Evolutionary conservation across 1,140 invertebrate genomes (phyloP), one percentile per base, ranked within the genome.

Genomic region (Oryzaephilus surinamensis): DNA sequence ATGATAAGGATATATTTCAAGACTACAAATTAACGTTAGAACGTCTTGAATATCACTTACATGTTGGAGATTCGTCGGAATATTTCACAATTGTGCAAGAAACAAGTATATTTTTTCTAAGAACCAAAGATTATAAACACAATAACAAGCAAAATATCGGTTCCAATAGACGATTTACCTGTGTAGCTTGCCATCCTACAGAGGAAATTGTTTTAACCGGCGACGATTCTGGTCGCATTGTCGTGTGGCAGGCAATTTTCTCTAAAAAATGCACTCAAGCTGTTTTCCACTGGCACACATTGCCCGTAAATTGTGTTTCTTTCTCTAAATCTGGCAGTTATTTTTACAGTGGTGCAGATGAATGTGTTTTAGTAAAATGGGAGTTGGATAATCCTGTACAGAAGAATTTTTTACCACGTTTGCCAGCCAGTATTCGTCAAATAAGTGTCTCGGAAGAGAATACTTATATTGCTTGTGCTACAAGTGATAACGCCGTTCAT

Each of bases 291-390:
- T 91, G 87, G 87, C 87, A 91, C 62, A 73, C 76, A 10, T 65
- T 84, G 38, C 71, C 79, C 38, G 78, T 89, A 1, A 66, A 69
- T 26, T 76, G 77, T 55, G 55, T 90, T 11, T 62, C 62, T 4
- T 88, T 87, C 54, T 78, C 81, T 21, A 56, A 64, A 37, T 72
- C 74, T 46, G 84, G 84, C 67, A 65, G 64, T 27, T 51, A 57
- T 41, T 62, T 92, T 54, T 81, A 79, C 43, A 85, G 81, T 52
- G 84, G 83, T 19, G 86, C 82, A 11, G 69, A 71, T 34, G 88
- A 92, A 61, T 73, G 74, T 56, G 81, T 84, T 0, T 55, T 92
- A 31, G 84, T 90, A 0, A 84, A 82, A 60, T 91, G 87, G 88
- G 62, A 70, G 27, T 33, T 79, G 17, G 58, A 65, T 6, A 64